Conservation (phyloP, 2,888 invertebrate species). For the Cantharis rufa region DNA sequence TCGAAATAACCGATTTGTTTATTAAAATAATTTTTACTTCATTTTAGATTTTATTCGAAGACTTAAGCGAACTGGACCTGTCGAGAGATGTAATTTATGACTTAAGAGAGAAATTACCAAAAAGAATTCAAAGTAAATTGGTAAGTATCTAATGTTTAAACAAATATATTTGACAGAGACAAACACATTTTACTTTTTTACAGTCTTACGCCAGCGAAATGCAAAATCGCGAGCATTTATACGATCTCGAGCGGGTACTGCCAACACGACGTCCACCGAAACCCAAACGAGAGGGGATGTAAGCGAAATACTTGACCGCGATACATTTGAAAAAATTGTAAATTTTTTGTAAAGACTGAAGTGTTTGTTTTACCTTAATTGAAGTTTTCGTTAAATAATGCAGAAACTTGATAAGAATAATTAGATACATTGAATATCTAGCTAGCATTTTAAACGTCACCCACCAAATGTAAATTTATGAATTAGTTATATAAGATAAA, state of each 20-base stretch:
- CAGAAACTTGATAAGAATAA: background rate
- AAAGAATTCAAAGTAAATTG: slow-evolving; percentile 15
- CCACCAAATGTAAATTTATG: background rate
- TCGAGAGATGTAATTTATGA: slow-evolving; percentile 53
- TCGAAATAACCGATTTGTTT: background rate
- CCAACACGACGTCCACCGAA: slow-evolving; percentile 47
- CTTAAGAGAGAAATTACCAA: slow-evolving; percentile 14
- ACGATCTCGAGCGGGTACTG: slow-evolving; percentile 53
- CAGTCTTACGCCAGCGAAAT: slow-evolving; percentile 60
- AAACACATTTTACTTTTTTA: slow-evolving; percentile 28
- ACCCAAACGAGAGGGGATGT: slow-evolving; percentile 10
- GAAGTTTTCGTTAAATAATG: background rate
- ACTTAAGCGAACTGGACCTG: slow-evolving; percentile 56
- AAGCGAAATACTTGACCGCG: background rate
- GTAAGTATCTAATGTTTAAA: background rate
- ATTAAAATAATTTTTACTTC: background rate
- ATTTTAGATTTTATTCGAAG: slow-evolving; percentile 58
- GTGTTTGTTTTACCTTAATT: background rate
- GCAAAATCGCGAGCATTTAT: slow-evolving; percentile 59
- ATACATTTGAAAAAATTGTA: background rate
- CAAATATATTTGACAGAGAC: too few species aligned
- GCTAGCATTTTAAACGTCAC: background rate
- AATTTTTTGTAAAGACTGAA: background rate
- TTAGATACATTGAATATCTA: background rate
- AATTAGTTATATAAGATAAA: background rate